phyloP scores from a whole-genome alignment of 2,888 invertebrate species.

The Orthosia gracilis region DNA sequence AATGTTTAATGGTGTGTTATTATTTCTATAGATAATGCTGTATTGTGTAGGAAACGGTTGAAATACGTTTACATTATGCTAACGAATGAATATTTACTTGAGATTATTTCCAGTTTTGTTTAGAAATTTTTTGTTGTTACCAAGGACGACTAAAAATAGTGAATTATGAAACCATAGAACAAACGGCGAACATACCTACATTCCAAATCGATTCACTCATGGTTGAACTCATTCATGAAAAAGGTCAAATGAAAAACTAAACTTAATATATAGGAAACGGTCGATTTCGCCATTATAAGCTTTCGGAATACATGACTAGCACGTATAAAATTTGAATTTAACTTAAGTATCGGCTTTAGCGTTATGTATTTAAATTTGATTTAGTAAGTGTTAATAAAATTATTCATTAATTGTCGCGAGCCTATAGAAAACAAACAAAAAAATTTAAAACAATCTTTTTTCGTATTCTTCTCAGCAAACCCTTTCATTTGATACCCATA shows the following conservation, averaged over 20 bases:
- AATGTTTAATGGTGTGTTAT: neutral
- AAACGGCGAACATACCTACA: neutral
- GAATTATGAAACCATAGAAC: neutral
- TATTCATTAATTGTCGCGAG: no score
- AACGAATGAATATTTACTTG: neutral
- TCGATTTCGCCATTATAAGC: neutral
- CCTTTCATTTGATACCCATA: no score
- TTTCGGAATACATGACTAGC: neutral
- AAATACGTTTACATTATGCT: neutral
- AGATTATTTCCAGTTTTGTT: neutral
- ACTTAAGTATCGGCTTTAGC: no score
- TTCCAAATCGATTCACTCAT: no score
- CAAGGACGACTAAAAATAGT: neutral
- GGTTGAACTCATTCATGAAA: no score
- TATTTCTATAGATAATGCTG: no score
- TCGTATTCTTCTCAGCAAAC: no score
- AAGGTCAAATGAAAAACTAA: neutral
- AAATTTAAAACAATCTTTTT: no score
- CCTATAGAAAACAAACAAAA: no score
- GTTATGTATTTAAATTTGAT: no score
- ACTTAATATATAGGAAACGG: neutral
- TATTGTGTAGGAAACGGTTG: neutral
- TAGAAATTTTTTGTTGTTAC: neutral
- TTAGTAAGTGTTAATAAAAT: no score
- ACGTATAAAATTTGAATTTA: no score